Conservation (phyloP, 2,888 invertebrate species). For the Herminia tarsipennalis region DNA sequence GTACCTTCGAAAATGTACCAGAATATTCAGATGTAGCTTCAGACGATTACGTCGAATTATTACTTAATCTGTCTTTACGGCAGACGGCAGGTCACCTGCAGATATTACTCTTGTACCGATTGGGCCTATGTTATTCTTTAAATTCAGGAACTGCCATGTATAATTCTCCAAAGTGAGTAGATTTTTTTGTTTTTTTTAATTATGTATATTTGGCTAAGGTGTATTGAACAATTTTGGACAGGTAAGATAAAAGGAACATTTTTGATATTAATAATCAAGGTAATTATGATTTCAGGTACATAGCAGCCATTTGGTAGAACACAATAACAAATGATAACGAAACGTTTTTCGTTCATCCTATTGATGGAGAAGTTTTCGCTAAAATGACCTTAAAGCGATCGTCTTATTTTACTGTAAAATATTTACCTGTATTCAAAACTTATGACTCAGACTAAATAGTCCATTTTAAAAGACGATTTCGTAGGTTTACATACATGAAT, state of each 20-base stretch:
- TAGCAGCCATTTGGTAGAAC: constrained; percentile 85
- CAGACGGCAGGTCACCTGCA: too few species aligned
- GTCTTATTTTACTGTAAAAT: constrained; percentile 87
- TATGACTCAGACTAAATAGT: too few species aligned
- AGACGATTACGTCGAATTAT: constrained; percentile 83
- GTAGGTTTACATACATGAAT: constrained; percentile 88
- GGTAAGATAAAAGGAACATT: neutral
- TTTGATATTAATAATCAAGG: neutral
- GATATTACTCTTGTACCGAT: too few species aligned
- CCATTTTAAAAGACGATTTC: too few species aligned
- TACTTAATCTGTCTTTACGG: constrained; percentile 79
- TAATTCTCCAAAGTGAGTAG: constrained; percentile 83
- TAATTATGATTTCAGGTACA: constrained; percentile 76
- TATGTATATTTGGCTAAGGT: too few species aligned
- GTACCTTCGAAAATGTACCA: constrained; percentile 85
- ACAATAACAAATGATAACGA: constrained; percentile 64
- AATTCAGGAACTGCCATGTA: constrained; percentile 88
- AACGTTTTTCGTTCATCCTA: constrained; percentile 87
- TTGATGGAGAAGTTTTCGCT: constrained; percentile 91
- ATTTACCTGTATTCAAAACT: too few species aligned
- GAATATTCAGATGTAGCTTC: constrained; percentile 83
- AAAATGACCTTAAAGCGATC: constrained; percentile 88
- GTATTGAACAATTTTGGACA: too few species aligned
- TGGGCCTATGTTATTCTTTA: constrained; percentile 89
- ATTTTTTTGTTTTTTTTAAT: neutral